Conservation (phyloP, 2,888 invertebrate genomes). For the Sinelater perroti region DNA sequence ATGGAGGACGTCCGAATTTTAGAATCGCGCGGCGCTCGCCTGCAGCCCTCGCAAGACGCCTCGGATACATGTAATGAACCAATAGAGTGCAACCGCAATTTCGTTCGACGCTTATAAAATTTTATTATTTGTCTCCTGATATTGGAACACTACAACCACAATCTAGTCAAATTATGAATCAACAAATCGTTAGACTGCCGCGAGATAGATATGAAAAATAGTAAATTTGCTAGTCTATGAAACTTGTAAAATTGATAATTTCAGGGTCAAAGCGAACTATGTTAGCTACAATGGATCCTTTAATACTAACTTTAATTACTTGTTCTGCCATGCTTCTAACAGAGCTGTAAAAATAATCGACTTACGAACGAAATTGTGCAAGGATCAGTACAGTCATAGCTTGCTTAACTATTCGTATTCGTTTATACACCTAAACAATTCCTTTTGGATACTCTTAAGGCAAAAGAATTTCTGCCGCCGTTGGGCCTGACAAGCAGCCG, state of each 20-base stretch:
- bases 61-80: constrained; percentile 14
- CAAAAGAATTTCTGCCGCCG: no score
- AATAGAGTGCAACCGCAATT: constrained; percentile 17
- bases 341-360: constrained; percentile 37
- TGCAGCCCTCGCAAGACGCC: constrained; percentile 15
- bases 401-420: no score
- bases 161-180: constrained; percentile 29
- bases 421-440: no score
- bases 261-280: constrained; percentile 31
- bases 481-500: no score
- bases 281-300: constrained; percentile 27
- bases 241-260: constrained; percentile 33
- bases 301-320: constrained; percentile 15
- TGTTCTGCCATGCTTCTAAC: constrained; percentile 31
- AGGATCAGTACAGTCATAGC: no score
- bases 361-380: no score
- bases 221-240: constrained; percentile 34
- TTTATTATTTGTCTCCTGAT: constrained; percentile 35
- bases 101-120: constrained; percentile 25
- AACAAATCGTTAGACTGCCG: constrained; percentile 28
- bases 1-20: constrained; percentile 1
- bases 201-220: constrained; percentile 38
- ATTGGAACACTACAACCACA: constrained; percentile 35
- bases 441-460: no score
- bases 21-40: neutral